Evolutionary conservation across 2,113 vertebrate species (phyloP).

Genomic region (Fulica atra): DNA sequence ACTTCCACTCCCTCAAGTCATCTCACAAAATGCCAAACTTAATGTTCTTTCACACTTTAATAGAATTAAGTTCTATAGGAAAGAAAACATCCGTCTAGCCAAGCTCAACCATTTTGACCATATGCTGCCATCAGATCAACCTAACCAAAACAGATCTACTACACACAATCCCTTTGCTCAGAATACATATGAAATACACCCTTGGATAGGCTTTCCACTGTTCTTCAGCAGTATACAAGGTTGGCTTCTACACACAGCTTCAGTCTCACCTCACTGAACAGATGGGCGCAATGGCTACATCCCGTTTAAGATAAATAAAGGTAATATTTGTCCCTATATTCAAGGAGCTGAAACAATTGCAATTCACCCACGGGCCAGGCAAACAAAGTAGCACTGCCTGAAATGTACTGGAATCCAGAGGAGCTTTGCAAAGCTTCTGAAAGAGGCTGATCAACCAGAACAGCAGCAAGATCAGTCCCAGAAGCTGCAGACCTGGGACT

Average conservation of each 20-base stretch:
- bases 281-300: not conserved
- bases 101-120: not conserved
- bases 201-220: not conserved
- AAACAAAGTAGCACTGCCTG: not conserved
- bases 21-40: constrained; percentile 24
- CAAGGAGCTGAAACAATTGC: not conserved
- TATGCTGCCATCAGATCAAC: not conserved
- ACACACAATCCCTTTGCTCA: not conserved
- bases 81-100: not conserved
- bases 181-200: not conserved
- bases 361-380: not conserved
- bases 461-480: not conserved
- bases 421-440: not conserved
- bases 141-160: not conserved
- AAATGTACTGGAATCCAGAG: not conserved
- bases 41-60: constrained; percentile 21
- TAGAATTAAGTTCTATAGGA: not conserved
- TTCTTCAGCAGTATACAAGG: not conserved
- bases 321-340: not conserved
- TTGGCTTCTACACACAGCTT: not conserved
- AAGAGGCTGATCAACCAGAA: not conserved
- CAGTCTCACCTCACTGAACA: not conserved
- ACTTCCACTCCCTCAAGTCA: not conserved
- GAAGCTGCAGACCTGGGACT: not conserved
- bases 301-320: not conserved